A percentile compares a stretch with the other conserved stretches of the same genome.
Evolutionary conservation across 2,888 invertebrate species (phyloP).

Genomic region (Frankliniella intonsa): DNA sequence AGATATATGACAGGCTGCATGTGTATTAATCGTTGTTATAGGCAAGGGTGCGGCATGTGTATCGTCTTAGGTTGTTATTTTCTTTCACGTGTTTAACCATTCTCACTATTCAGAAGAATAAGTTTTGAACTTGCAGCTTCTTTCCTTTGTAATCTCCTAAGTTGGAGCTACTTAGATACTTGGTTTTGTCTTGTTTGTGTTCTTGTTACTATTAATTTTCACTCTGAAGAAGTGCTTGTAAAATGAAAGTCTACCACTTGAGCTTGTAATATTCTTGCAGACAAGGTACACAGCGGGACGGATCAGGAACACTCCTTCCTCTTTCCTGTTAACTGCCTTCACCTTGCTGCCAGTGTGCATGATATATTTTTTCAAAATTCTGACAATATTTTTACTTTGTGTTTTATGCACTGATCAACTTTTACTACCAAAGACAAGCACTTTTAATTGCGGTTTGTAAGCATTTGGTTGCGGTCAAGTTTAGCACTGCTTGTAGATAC

Average conservation of each 20-base stretch:
- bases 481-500: no score
- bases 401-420: no score
- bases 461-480: no score
- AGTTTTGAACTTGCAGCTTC: neutral
- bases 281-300: neutral
- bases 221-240: neutral
- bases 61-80: slow-evolving; percentile 14
- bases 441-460: no score
- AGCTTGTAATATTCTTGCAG: neutral
- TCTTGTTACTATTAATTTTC: neutral
- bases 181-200: slow-evolving; percentile 8
- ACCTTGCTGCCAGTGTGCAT: no score
- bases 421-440: no score
- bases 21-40: slow-evolving; percentile 16
- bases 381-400: no score
- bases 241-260: neutral
- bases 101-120: neutral
- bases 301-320: neutral
- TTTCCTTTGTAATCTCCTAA: slow-evolving; percentile 11
- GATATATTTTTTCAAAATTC: no score
- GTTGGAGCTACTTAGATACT: slow-evolving; percentile 20
- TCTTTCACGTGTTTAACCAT: slow-evolving; percentile 27
- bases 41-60: slow-evolving; percentile 21
- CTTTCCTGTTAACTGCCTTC: neutral
- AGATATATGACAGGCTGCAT: slow-evolving; percentile 26